Evolutionary conservation across 1,140 invertebrate genomes (phyloP), one percentile per base, ranked within the genome.

Genomic region (Macrobrachium nipponense): DNA sequence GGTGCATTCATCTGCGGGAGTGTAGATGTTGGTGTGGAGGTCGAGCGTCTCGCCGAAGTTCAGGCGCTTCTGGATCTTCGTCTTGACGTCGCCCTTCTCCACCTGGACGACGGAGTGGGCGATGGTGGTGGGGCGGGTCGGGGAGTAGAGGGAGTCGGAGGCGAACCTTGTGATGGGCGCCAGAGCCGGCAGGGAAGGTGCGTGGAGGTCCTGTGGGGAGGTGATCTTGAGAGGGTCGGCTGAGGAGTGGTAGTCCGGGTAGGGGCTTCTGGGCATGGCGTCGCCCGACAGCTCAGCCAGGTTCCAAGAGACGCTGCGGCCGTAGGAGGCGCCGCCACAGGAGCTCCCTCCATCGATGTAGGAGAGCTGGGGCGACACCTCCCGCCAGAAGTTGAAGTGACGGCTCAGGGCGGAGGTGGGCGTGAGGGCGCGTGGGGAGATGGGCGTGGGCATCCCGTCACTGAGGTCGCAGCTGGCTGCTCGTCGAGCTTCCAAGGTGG

Each of bases 331-430:
- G 75, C 80, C 73, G 58, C 80, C 73, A 36, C 77, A 80, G 70
- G 76, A 84, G 51, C 87, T 89, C 62, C 83, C 79, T 58, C 81
- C 87, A 82, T 91, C 90, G 75, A 91, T 91, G 87, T 90, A 91
- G 44, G 89, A 86, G 27, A 90, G 89, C 81, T 90, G 90, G 36
- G 90, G 90, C 5, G 89, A 89, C 17, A 90, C 89, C 72, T 89
- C 89, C 12, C 88, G 84, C 90, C 90, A 91, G 82, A 90, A 91
- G 82, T 91, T 87, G 72, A 66, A 23, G 27, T 64, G 66, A 61
- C 80, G 85, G 62, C 70, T 43, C 8, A 70, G 80, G 20, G 64
- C 62, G 18, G 85, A 87, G 44, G 27, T 59, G 43, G 85, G 85
- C 60, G 85, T 87, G 73, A 81, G 85, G 72, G 79, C 79, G 43